Base-by-base conservation (phyloP, 2,797 vertebrate species). In the Enteromius anoplus region DNA sequence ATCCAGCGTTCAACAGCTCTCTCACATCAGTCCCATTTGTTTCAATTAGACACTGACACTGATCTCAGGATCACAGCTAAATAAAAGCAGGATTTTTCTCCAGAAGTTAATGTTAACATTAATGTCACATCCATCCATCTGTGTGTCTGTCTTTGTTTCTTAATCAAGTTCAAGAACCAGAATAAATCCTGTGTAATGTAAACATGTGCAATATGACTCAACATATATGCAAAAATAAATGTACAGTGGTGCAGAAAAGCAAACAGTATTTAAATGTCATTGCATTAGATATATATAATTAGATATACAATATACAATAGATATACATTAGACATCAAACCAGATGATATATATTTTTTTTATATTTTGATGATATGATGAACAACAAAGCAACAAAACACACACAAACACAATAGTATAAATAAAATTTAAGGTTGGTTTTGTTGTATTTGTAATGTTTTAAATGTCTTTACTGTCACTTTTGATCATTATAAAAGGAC, bases 21-120 rank as follows among this genome's bases (percentile, higher is more conserved):
- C 58, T 6, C 58, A 62, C 12, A 62, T 62, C 12, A 26, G 5
- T 62, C 11, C 21, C 21, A 58, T 58, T 23, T 60, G 58, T 60
- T 60, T 60, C 58, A 60, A 26, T 60, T 60, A 60, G 55, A 60
- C 55, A 60, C n/a, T 14, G 55, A 60, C 55, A 60, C n/a, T 60
- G 55, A 60, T 26, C 55, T 26, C 55, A 12, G 55, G 55, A 60
- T 23, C 23, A 12, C 10, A 23, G 55, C 11, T 4, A 23, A 60
- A 12, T 32, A 32, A 26, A 60, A 4, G 26, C 12, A 11, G 55
- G 26, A 12, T n/a, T 26, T 60, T 5, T 60, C 2, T 60, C 23
- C 26, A 26, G 26, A 58, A 58, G 55, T 60, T 60, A 60, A 60
- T 60, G 14, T 60, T 60, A 60, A 60, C 55, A 60, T 26, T 60